Base-by-base conservation (phyloP, 2,797 vertebrate species). In the Enteromius anoplus region DNA sequence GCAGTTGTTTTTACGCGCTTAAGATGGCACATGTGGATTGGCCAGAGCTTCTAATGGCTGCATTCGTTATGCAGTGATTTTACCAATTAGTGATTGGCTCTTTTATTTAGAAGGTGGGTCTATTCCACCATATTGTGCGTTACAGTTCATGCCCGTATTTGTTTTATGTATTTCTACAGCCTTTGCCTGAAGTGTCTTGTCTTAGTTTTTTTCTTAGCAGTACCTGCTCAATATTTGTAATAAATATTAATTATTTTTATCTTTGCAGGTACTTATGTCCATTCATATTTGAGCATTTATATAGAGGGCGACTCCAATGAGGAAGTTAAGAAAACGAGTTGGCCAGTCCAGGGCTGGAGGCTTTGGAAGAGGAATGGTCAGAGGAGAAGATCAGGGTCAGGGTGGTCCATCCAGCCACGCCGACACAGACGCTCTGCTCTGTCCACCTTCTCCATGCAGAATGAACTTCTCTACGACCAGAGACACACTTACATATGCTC, bases 401-500 rank as follows among this genome's bases (percentile, higher is more conserved):
- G 92, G 90, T 80, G 94, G 94, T 84, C 51, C 76, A 17, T 78
- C 84, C 72, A 75, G 77, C 73, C 78, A 76, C 12, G 53, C 21
- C 3, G 80, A 87, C 40, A 80, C 71, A 34, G 83, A 86, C 1
- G 11, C 77, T 14, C 93, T 95, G 86, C 89, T 93, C 53, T 95
- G 96, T 69, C 95, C 97, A 26, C 95, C 98, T 19, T 98, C 97
- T 0, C 97, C 98, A 32, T 99, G 97, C 88, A 95, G 96, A 90
- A 94, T 98, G 80, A 97, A 97, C 93, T 95, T 97, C 84, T 97
- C 97, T 0, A 95, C 95, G 0, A 94, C 95, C 14, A 94, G 96
- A 80, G 98, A 99, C 91, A 99, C 97, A 0, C 90, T 99, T 88
- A 98, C 97, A 0, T 99, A 99, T 0, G 97, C 97, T 15, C 98